Base-by-base conservation (phyloP, 2,888 invertebrate genomes). In the Rhagonycha fulva region DNA sequence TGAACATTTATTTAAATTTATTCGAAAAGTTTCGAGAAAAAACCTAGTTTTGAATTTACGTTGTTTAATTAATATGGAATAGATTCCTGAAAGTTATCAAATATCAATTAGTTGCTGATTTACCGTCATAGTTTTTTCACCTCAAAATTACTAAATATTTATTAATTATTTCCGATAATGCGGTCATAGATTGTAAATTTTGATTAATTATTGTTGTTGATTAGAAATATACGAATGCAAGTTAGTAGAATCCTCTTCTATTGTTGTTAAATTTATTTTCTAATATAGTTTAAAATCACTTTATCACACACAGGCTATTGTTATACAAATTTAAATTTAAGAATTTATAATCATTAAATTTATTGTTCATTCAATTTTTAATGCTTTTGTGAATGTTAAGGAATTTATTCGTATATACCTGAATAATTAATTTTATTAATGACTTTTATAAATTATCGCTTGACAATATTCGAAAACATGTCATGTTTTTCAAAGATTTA, bases 291-390 rank as follows among this genome's bases (percentile, higher is more conserved):
- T 75, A 69, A 75, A 75, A 75, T 75, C 61, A 71, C 75, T 75
- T 71, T 71, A 75, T 75, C 75, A 75, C 72, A 62, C 75, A 75
- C 72, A 62, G 62, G 19, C 75, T 60, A 75, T 75, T 71, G 68
- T 75, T 75, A 71, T 70, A 71, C 71, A 75, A 75, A 75, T 75
- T 75, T 75, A 75, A 75, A 66, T 66, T 66, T 66, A 66, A 66
- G 63, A 66, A 66, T 26, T 66, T 66, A 66, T 66, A 66, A 66
- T 23, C 26, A 66, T 26, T 19, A 62, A 19, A 24, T 19, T 19
- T 19, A 19, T 24, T 26, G 63, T 66, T 26, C 26, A 26, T 66
- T 66, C 26, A 24, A 66, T 26, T 24, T 26, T 66, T 24, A 66
- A 66, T 66, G 63, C 23, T 12, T 24, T 66, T 66, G 63, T 66